Percentiles rank a stretch among this genome's conserved stretches.
These are phyloP conservation scores for Anoplopoma fimbria DNA, from an alignment of 2,113 vertebrate genomes.

Conservation along the genomic window DNA sequence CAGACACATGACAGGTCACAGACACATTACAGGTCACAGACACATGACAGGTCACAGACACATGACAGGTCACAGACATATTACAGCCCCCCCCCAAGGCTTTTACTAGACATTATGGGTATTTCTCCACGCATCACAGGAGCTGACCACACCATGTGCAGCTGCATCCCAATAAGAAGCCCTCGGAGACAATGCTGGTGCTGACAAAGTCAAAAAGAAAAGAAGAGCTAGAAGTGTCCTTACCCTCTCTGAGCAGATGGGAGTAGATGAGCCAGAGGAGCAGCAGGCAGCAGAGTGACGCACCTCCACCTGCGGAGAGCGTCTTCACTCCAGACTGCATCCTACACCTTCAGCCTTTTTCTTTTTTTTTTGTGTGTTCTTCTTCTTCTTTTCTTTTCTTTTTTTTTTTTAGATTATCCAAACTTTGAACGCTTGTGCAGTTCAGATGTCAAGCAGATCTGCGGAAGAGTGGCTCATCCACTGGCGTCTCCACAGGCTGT, in stretches of 20 bases:
- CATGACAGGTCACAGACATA: constrained; percentile 1
- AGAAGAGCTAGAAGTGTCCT: constrained; percentile 64
- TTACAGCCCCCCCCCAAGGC: constrained; percentile 6
- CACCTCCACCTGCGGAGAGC: constrained; percentile 86
- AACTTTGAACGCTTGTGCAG: constrained; percentile 66
- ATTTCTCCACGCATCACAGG: constrained; percentile 3
- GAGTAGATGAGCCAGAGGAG: constrained; percentile 88
- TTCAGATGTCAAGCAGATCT: constrained; percentile 67
- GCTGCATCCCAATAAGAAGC: constrained; percentile 54
- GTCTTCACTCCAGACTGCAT: constrained; percentile 88
- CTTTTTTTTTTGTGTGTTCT: not conserved
- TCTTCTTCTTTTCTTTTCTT: not conserved
- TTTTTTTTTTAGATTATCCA: constrained; percentile 58
- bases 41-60: too few species aligned
- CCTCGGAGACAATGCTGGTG: constrained; percentile 41
- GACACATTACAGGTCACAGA: too few species aligned
- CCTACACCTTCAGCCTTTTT: constrained; percentile 67
- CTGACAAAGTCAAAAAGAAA: constrained; percentile 52
- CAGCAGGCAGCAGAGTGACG: constrained; percentile 88
- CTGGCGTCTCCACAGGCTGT: constrained; percentile 72
- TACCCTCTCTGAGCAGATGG: constrained; percentile 88
- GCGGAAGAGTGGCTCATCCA: constrained; percentile 68
- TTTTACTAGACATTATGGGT: constrained; percentile 21
- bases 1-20: too few species aligned
- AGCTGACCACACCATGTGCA: constrained; percentile 51